Evolutionary conservation across 2,797 vertebrate genomes (phyloP).

Genomic region (Apodemus agrarius): DNA sequence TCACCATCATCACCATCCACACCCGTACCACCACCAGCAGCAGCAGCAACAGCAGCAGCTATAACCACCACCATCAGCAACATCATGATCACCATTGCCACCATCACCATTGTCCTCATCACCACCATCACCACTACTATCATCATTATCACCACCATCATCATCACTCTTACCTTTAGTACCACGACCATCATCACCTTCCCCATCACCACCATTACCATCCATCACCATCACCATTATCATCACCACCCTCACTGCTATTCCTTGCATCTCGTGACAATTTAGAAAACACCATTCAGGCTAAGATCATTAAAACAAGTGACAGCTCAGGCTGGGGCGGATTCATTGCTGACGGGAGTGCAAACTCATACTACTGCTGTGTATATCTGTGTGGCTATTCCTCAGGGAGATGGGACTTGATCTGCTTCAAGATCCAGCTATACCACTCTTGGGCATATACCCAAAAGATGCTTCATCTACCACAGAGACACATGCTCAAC

Average conservation of each 20-base stretch:
- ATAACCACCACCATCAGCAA: no score
- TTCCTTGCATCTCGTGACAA: neutral
- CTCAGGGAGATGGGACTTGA: neutral
- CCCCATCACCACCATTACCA: rapidly evolving
- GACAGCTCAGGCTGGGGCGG: neutral
- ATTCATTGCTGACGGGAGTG: no score
- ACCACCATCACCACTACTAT: rapidly evolving
- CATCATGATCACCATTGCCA: no score
- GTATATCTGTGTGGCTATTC: neutral
- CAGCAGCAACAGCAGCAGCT: no score
- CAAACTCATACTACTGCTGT: neutral
- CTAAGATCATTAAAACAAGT: neutral
- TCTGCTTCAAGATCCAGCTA: neutral
- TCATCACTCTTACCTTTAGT: rapidly evolving
- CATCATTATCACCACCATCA: neutral
- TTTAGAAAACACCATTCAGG: neutral
- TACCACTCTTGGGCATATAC: neutral
- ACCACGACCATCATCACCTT: neutral
- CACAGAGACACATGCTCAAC: neutral
- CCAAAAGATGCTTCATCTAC: neutral
- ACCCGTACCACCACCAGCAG: no score
- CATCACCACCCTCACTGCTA: neutral
- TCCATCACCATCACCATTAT: no score
- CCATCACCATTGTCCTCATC: rapidly evolving
- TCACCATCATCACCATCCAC: rapidly evolving